Evolutionary conservation across 1,140 invertebrate genomes (phyloP).

Genomic region (Caenorhabditis remanei): DNA sequence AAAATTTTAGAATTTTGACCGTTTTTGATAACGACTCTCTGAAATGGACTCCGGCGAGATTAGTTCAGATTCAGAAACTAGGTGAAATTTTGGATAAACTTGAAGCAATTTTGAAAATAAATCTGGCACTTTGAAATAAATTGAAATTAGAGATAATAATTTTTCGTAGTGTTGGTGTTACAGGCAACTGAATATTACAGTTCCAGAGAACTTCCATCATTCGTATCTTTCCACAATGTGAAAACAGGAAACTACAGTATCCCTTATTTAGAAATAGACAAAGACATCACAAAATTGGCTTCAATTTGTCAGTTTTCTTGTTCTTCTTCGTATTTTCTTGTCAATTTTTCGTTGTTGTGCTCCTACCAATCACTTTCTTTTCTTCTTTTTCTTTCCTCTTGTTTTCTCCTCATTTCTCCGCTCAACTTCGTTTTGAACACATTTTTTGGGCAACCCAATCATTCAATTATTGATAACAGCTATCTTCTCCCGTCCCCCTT

Average conservation of each 20-base stretch:
- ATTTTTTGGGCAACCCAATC: not conserved
- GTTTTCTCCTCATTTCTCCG: conserved; percentile 3
- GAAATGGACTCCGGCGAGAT: too few relatives aligned
- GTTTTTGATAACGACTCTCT: too few relatives aligned
- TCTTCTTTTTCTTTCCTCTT: not conserved
- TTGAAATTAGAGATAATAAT: too few relatives aligned
- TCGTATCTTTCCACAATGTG: too few relatives aligned
- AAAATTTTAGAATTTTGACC: too few relatives aligned
- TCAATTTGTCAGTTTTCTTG: not conserved
- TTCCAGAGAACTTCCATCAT: too few relatives aligned
- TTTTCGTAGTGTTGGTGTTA: too few relatives aligned
- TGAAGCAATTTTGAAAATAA: too few relatives aligned
- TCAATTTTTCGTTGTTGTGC: not conserved
- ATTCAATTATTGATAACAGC: conserved; percentile 48
- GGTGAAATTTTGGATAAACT: too few relatives aligned
- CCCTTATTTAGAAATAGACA: not conserved
- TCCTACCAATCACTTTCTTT: conserved; percentile 11
- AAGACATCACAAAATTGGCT: not conserved
- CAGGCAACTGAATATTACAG: too few relatives aligned
- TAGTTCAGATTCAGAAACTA: too few relatives aligned
- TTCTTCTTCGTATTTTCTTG: not conserved
- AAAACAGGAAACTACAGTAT: not conserved
- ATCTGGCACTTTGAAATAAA: too few relatives aligned
- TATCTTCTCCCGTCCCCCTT: not conserved
- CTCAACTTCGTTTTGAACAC: not conserved